phyloP scores from a whole-genome alignment of 2,797 vertebrate genomes.

The Euthynnus affinis region DNA sequence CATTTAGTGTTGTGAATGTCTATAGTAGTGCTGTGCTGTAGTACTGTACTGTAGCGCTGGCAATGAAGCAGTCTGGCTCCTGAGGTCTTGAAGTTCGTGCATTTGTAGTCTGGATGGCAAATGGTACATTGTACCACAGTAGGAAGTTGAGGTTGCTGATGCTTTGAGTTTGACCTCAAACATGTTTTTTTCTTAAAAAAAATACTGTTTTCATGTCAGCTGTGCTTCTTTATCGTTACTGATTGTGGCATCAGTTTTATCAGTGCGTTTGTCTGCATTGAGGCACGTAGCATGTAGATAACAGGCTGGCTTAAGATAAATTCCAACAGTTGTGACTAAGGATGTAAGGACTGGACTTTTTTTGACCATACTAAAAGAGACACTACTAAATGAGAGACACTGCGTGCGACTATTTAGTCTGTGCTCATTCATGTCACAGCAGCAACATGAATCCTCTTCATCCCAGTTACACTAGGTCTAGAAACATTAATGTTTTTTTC shows the following conservation, averaged over 20 bases:
- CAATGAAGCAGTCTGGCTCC: not conserved
- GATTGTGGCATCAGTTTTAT: slow-evolving; percentile 35
- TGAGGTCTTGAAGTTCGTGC: not conserved
- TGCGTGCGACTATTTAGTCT: not conserved
- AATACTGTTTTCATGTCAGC: not conserved
- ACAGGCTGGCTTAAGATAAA: slow-evolving; percentile 17
- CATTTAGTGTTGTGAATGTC: not conserved
- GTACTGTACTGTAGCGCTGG: no score
- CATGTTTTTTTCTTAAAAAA: not conserved
- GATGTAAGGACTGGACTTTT: slow-evolving; percentile 2
- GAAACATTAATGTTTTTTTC: slow-evolving; percentile 52
- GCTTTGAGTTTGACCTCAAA: slow-evolving; percentile 8
- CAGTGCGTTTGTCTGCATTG: slow-evolving; percentile 26
- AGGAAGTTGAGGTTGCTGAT: slow-evolving; percentile 5
- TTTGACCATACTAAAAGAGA: slow-evolving; percentile 12
- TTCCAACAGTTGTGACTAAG: slow-evolving; percentile 1
- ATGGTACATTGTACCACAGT: not conserved
- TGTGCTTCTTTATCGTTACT: not conserved
- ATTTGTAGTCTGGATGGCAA: not conserved
- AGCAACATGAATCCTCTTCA: slow-evolving; percentile 3
- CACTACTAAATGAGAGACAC: not conserved
- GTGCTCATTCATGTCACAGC: slow-evolving; percentile 11
- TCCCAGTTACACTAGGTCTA: slow-evolving; percentile 27
- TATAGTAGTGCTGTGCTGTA: not conserved
- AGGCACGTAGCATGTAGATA: slow-evolving; percentile 43